Conservation (phyloP, 92 coral and sea anemone species). For the Micromussa lordhowensis region DNA sequence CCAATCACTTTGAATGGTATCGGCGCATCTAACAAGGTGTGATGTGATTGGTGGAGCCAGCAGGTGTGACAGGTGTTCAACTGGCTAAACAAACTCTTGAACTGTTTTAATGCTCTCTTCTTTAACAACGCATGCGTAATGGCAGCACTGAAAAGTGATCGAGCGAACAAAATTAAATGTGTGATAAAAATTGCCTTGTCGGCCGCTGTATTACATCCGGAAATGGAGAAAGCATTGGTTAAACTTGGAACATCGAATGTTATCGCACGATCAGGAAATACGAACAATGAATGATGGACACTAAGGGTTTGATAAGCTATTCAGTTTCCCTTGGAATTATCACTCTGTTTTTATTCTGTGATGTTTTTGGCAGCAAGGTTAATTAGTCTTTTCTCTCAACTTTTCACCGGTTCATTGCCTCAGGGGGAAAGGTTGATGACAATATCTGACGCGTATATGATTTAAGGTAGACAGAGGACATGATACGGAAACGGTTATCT, state of each 20-base stretch:
- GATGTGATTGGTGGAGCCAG: slow-evolving; percentile 44
- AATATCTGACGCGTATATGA: background rate
- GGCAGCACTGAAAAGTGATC: background rate
- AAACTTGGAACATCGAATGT: background rate
- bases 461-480: background rate
- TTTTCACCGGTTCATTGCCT: background rate
- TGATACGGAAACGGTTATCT: slow-evolving; percentile 29
- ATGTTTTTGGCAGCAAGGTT: slow-evolving; percentile 14
- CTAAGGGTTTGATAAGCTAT: background rate
- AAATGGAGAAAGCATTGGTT: background rate
- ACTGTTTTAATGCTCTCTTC: background rate
- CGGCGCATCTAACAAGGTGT: background rate
- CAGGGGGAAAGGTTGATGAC: background rate
- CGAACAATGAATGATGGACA: background rate
- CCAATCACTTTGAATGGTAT: background rate
- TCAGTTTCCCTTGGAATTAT: background rate
- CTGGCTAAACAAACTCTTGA: background rate
- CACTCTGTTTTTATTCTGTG: background rate
- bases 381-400: background rate
- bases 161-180: background rate
- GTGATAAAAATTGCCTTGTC: background rate
- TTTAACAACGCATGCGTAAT: slow-evolving; percentile 38
- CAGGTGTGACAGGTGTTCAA: slow-evolving; percentile 24
- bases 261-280: background rate
- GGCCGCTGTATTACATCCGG: background rate